phyloP scores from a whole-genome alignment of 2,797 vertebrate genomes.

The Siniperca obscura region DNA sequence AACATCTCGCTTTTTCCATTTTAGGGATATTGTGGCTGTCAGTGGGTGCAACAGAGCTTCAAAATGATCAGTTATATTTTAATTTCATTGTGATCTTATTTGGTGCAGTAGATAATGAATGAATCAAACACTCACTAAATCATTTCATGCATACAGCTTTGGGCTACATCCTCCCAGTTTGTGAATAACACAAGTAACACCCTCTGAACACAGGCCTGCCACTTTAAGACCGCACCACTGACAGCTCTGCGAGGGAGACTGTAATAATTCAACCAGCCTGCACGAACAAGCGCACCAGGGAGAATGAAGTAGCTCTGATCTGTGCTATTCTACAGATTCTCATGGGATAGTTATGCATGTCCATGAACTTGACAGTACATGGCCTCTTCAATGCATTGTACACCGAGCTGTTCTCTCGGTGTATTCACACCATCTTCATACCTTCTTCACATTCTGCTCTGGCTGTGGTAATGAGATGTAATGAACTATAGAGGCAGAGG shows the following conservation, averaged over 20 bases:
- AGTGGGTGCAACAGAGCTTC: conserved; percentile 7
- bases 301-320: conserved; percentile 5
- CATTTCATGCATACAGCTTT: conserved; percentile 27
- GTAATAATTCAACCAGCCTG: conserved; percentile 43
- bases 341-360: conserved; percentile 16
- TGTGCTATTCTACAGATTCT: conserved; percentile 31
- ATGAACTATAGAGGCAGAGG: conserved; percentile 48
- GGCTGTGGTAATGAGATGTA: conserved; percentile 50
- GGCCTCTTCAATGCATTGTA: conserved; percentile 12
- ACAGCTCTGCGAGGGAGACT: conserved; percentile 33
- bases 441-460: conserved; percentile 34
- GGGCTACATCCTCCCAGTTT: conserved; percentile 29
- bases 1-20: conserved; percentile 20
- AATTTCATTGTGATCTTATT: conserved; percentile 25
- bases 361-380: conserved; percentile 17
- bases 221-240: conserved; percentile 14
- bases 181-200: conserved; percentile 35
- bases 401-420: conserved; percentile 8
- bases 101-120: conserved; percentile 24
- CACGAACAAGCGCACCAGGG: conserved; percentile 26
- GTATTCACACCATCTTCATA: conserved; percentile 40
- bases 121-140: conserved; percentile 21
- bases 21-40: not conserved
- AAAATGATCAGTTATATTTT: conserved; percentile 16
- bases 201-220: conserved; percentile 29